Base-by-base conservation (phyloP, 2,797 vertebrate species). In the Aulostomus chinensis region DNA sequence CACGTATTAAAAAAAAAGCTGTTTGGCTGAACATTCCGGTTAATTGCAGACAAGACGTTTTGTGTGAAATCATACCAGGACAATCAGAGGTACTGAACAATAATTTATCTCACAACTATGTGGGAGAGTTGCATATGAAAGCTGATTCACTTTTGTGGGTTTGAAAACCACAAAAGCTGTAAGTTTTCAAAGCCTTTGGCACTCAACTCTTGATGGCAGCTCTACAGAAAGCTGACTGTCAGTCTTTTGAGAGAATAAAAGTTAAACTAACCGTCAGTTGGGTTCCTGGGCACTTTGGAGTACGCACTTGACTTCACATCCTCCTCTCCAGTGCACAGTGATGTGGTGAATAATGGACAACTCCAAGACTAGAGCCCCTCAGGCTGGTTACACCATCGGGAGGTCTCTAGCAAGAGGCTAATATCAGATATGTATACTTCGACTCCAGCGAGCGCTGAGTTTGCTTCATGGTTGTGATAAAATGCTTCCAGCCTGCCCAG, bases 331-430 rank as follows among this genome's bases (percentile, higher is more conserved):
- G 15, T 45, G 21, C 18, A 21, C 31, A 49, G 14, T 8, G 56
- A 61, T 51, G 66, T 48, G 26, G 50, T 78, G 52, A 75, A 82
- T 68, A 76, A 76, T 74, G 39, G 53, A 80, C 58, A 24, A 68
- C 32, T 47, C 35, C 47, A 49, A 38, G n/a, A n/a, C n/a, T 42
- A 32, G 26, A 47, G 30, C 2, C 62, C 76, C 37, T 20, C 5
- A 17, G 73, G 83, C 51, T 58, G 38, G 47, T 48, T 17, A 25
- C 14, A 58, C 17, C 69, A 62, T 58, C 49, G 57, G 34, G 58
- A 30, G 50, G 36, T 52, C 48, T 63, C 34, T 1, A 36, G 33
- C 49, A 9, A 30, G 40, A 55, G n/a, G n/a, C n/a, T n/a, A n/a
- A n/a, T n/a, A n/a, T 58, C 51, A 61, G 40, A 59, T 18, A 12